Percentiles rank a stretch among this genome's conserved stretches.
These are phyloP conservation scores for Premnoplex brunnescens DNA, from an alignment of 2,797 vertebrate genomes.

Conservation along the genomic window DNA sequence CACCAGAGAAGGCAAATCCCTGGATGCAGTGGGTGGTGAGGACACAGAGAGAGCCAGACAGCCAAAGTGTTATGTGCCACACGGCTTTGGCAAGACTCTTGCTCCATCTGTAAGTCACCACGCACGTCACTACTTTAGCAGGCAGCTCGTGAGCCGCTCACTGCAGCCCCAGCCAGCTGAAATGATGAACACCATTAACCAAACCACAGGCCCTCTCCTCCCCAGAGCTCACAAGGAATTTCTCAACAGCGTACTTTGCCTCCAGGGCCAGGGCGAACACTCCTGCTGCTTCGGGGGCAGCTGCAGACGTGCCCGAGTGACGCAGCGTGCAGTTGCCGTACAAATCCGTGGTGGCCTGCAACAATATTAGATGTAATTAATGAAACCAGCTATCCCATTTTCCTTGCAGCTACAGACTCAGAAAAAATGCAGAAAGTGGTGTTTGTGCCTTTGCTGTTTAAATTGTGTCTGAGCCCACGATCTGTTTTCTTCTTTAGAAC, in stretches of 20 bases:
- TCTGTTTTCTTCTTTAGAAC: not conserved
- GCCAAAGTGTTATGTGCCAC: not conserved
- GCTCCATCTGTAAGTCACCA: not conserved
- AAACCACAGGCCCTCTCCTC: not conserved
- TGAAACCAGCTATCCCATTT: not conserved
- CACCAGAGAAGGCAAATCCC: not conserved
- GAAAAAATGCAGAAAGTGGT: not conserved
- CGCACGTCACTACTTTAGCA: fast-evolving
- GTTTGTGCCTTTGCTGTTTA: not conserved
- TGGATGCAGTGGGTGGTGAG: not conserved
- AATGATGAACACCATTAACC: not conserved
- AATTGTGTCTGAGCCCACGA: not conserved
- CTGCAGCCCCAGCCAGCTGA: not conserved
- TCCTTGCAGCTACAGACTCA: not conserved
- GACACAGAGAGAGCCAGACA: not conserved
- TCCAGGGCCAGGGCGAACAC: conserved; percentile 96
- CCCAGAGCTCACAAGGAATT: not conserved
- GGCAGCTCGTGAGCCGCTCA: not conserved
- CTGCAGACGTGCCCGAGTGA: conserved; percentile 97
- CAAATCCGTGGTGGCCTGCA: conserved; percentile 97
- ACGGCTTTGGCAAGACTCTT: not conserved
- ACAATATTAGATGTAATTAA: conserved; percentile 54
- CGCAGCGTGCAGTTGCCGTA: conserved; percentile 98
- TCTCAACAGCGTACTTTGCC: conserved; percentile 90
- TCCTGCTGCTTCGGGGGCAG: conserved; percentile 95